Evolutionary conservation across 2,113 vertebrate species (phyloP), one percentile per base, ranked within the genome.

Genomic region (Piliocolobus tephrosceles): DNA sequence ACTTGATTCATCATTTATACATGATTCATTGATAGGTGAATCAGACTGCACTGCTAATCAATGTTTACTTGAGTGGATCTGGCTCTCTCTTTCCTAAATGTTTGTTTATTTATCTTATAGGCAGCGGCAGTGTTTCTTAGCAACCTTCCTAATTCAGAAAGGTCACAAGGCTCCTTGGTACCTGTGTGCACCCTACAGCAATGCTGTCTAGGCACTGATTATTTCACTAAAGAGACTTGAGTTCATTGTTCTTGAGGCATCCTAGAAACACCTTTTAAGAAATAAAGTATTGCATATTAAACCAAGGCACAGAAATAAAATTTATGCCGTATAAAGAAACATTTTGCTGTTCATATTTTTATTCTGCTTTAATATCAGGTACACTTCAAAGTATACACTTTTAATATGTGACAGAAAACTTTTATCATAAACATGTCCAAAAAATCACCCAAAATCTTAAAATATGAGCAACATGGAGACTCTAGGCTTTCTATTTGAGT

Each of bases 1-100:
- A 72, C 78, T 91, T 79, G 78, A 96, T 73, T 95, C 84, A 95
- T 97, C 95, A 84, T 95, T 96, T 94, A 96, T 89, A 95, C 93
- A 95, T 96, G 97, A 96, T 81, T 96, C 86, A 91, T 90, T 93
- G 91, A 90, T 76, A 88, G 86, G 92, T 57, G 82, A 95, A 79
- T 97, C 68, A 72, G 45, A 47, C 61, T 61, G 47, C 82, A 88
- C 96, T 97, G 90, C 85, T 96, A 95, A 94, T 98, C 93, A 89
- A 90, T 94, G 93, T 90, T 97, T 87, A 47, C 61, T 96, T 83
- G 78, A 88, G 61, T 78, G 23, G 32, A 88, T 70, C 70, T 91
- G 47, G 55, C 58, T 86, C 25, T 94, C 32, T 94, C 40, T 88
- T 73, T 82, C 68, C 88, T 68, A 96, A 93, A 82, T 79, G 90